Evolutionary conservation across 37 sponge, comb jelly and placozoan genomes (phyloP).

Genomic region (Hexactinellida sp.): DNA sequence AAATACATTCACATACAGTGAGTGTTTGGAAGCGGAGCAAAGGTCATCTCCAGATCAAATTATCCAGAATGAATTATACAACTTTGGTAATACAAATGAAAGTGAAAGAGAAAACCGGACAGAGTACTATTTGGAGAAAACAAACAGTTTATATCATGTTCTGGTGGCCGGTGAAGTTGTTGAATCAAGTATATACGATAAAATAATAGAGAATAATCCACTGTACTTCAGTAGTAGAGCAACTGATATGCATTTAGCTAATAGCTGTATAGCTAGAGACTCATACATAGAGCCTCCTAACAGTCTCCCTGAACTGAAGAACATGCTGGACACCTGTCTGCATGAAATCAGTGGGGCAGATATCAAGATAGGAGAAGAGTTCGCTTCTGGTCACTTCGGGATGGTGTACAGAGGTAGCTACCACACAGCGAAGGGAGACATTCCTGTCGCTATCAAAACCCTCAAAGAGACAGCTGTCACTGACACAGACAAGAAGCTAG

Average conservation of each 20-base stretch:
- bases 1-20: too few species aligned
- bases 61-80: background rate
- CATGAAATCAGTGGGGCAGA: background rate
- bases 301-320: background rate
- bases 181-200: background rate
- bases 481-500: background rate
- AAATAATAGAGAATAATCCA: background rate
- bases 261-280: background rate
- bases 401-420: background rate
- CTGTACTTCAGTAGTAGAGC: background rate
- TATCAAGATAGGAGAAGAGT: background rate
- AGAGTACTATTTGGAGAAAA: too few species aligned
- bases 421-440: background rate
- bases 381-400: background rate
- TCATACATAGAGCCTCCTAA: background rate
- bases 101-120: too few species aligned
- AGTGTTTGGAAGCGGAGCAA: background rate
- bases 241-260: background rate
- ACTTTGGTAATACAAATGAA: background rate
- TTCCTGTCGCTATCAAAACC: background rate
- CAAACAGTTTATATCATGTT: background rate
- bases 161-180: background rate
- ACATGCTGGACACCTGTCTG: background rate
- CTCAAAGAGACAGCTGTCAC: background rate
- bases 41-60: background rate